Evolutionary conservation across 2,797 vertebrate genomes (phyloP), one percentile per base, ranked within the genome.

Genomic region (Sebastes vulpes): DNA sequence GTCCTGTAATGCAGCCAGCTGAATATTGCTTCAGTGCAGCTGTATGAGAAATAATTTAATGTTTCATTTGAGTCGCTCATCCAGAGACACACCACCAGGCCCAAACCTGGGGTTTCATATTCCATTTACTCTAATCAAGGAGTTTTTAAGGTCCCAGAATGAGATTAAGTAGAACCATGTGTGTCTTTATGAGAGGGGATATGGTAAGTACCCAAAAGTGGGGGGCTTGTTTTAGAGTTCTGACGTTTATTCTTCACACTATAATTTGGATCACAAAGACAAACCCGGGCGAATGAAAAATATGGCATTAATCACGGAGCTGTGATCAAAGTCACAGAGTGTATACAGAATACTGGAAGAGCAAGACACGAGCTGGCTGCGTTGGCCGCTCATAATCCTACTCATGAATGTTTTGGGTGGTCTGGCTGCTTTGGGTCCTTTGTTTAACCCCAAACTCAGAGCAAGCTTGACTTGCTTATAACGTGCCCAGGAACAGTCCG

Each of bases 191-290:
- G 85, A 89, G 82, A 79, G 63, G 77, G 81, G 71, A 67, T 73
- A 90, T 75, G 57, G 63, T 81, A 72, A 75, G 75, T 65, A 75
- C 75, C 77, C 82, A 52, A 72, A 57, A 83, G 70, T 73, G 57
- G 86, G 85, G 76, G 77, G 72, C 67, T 90, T 89, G 72, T 91
- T 93, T 87, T 54, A 85, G 66, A 83, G 72, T 81, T 89, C 87
- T 90, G 89, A 91, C 84, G 81, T 92, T 87, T 92, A 92, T 89
- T 90, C 81, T 85, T 91, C 81, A 80, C 87, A 89, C 92, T 91
- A 73, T 93, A 93, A 94, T 94, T 93, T 94, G 83, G 86, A 93
- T 90, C 84, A 82, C 82, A 88, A 90, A 89, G 82, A 82, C 70
- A 89, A 84, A 84, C 59, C 58, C 48, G 61, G 54, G 72, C 25